Evolutionary conservation across 2,797 vertebrate genomes (phyloP), one percentile per base, ranked within the genome.

Genomic region (Luscinia megarhynchos): DNA sequence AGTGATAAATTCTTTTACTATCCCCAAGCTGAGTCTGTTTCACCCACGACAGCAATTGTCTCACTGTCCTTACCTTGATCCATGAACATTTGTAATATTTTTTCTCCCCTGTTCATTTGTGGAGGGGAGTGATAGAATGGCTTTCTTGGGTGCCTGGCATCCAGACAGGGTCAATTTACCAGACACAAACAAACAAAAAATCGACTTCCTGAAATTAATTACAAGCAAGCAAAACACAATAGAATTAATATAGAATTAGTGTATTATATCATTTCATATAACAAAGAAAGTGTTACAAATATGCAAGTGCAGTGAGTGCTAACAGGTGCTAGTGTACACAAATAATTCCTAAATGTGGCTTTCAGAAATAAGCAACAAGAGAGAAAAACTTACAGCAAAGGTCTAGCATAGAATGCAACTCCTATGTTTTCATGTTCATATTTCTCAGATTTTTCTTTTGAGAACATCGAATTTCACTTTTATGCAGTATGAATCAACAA

Each of bases 391-490:
- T 62, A 20, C 2, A 30, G 8, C 26, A 72, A 54, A 64, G 3
- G 17, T 54, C 22, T 41, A 64, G 3, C 19, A 81, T 13, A 74
- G 27, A 32, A 40, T 38, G 13, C 3, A 64, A 29, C 3, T 68
- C 12, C 5, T 30, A 12, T 0, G 0, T 50, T 64, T 23, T 78
- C 21, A 24, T 54, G 12, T 43, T 75, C 0, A 0, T 50, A 38
- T 86, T 77, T 85, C 34, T 70, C 34, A 55, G 22, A 53, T 63
- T 84, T 83, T 81, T 83, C 30, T 84, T 81, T 24, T 68, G 24
- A 88, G 50, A 30, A n/a, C 0, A 3, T 0, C 18, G 27, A 54
- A 68, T 36, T 75, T 87, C 23, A 73, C 4, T 93, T 91, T 84
- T 41, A 81, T 66, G 20, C 24, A 66, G 12, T 89, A 68, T 68